Conservation (phyloP, 2,888 invertebrate species). For the Hirtodrosophila histrioides region DNA sequence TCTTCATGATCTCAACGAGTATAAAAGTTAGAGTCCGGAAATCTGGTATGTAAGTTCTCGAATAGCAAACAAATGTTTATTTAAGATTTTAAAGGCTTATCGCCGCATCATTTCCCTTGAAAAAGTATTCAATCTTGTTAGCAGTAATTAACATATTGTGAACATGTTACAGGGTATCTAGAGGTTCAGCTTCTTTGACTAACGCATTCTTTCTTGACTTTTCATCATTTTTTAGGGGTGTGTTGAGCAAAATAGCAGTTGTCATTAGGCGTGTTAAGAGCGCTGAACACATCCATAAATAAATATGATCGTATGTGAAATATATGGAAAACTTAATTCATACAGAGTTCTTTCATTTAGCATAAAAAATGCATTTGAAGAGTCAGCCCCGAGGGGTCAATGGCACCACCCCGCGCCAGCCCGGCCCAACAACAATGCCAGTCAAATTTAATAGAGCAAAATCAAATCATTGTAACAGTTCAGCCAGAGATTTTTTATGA, state of each 20-base stretch:
- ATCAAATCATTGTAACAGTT: slow-evolving; percentile 32
- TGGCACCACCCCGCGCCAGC: slow-evolving; percentile 10
- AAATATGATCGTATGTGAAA: slow-evolving; percentile 23
- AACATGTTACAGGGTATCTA: too few relatives aligned
- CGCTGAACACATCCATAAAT: slow-evolving; percentile 51
- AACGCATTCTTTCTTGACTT: slow-evolving; percentile 6
- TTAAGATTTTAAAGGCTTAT: too few relatives aligned
- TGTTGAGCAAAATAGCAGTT: slow-evolving; percentile 27
- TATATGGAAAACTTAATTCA: slow-evolving; percentile 15
- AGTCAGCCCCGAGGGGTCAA: slow-evolving; percentile 33
- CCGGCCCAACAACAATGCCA: slow-evolving; percentile 19
- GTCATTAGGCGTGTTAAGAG: slow-evolving; percentile 53
- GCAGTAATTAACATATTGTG: too few relatives aligned
- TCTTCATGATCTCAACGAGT: too few relatives aligned
- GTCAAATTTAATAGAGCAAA: slow-evolving; percentile 16
- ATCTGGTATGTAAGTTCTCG: too few relatives aligned
- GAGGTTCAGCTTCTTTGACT: too few relatives aligned
- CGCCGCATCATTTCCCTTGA: too few relatives aligned
- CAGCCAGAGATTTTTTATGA: slow-evolving; percentile 50
- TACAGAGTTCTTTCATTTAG: slow-evolving; percentile 43
- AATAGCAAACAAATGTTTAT: too few relatives aligned
- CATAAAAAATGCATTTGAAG: slow-evolving; percentile 60
- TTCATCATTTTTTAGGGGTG: slow-evolving; percentile 46
- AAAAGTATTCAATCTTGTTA: too few relatives aligned
- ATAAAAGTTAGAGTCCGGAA: too few relatives aligned